Evolutionary conservation across 2,797 vertebrate genomes (phyloP).

Genomic region (Betta splendens): DNA sequence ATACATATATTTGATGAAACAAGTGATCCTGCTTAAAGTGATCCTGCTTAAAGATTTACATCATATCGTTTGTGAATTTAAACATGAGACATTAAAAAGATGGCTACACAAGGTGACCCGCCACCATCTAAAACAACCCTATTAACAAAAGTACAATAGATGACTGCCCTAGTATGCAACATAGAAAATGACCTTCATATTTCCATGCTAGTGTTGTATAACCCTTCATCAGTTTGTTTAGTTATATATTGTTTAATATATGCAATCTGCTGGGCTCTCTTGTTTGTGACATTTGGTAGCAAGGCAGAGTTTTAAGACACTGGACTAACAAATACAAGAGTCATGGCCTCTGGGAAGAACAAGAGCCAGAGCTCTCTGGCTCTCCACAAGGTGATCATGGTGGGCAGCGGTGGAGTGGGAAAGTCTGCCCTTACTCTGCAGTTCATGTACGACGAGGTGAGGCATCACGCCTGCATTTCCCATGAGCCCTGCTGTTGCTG

Average conservation of each 20-base stretch:
- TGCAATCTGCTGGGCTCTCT: background rate
- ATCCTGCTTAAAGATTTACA: no score
- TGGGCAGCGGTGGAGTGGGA: constrained; percentile 96
- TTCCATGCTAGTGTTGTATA: no score
- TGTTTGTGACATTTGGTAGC: background rate
- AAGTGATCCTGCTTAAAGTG: no score
- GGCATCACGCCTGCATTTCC: constrained; percentile 16
- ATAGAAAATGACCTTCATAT: no score
- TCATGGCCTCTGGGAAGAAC: constrained; percentile 81
- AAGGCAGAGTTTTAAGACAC: constrained; percentile 8
- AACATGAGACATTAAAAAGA: no score
- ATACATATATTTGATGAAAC: no score
- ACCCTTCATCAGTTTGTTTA: background rate
- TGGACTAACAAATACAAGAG: constrained; percentile 19
- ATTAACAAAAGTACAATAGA: no score
- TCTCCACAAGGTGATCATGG: constrained; percentile 97
- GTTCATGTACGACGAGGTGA: constrained; percentile 94
- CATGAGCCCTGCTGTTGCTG: background rate
- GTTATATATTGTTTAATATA: background rate
- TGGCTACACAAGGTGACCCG: no score
- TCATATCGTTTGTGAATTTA: no score
- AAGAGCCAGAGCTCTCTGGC: constrained; percentile 91
- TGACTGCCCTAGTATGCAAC: no score
- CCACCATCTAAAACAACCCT: no score
- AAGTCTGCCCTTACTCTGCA: constrained; percentile 97